phyloP scores from a whole-genome alignment of 2,113 vertebrate species.

The Pteronura brasiliensis region DNA sequence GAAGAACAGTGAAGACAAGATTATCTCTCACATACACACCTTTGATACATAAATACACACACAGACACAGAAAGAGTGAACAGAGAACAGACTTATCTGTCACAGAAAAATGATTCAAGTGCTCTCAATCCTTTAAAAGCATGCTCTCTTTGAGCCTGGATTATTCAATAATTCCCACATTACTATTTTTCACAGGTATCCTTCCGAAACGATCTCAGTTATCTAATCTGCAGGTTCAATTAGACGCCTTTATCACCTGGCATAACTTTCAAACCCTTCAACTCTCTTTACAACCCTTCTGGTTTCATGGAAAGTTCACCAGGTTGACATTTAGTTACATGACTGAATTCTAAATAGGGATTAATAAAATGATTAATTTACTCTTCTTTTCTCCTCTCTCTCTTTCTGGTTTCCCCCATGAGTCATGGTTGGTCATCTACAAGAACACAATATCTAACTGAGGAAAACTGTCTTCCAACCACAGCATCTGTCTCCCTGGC shows the following conservation, averaged over 20 bases:
- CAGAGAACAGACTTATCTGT: not conserved
- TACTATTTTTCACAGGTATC: not conserved
- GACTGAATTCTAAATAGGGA: conserved; percentile 56
- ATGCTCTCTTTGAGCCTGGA: not conserved
- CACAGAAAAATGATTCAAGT: not conserved
- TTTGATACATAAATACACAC: not conserved
- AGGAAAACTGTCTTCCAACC: conserved; percentile 69
- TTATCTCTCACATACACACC: not conserved
- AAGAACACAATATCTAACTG: conserved; percentile 76
- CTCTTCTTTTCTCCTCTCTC: not conserved
- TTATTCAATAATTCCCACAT: not conserved
- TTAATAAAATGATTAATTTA: conserved; percentile 65
- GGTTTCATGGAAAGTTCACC: conserved; percentile 51
- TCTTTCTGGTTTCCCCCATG: conserved; percentile 20
- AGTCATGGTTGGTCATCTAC: conserved; percentile 69
- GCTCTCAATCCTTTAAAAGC: not conserved
- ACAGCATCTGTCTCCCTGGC: conserved; percentile 74
- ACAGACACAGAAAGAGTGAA: not conserved
- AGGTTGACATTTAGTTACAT: conserved; percentile 26
- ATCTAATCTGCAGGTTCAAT: not conserved
- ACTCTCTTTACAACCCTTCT: conserved; percentile 22
- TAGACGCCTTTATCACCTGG: not conserved
- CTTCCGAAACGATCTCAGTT: not conserved
- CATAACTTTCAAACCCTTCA: not conserved
- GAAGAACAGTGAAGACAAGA: not conserved